phyloP scores from a whole-genome alignment of 2,797 vertebrate genomes.

The Cheirogaleus major region DNA sequence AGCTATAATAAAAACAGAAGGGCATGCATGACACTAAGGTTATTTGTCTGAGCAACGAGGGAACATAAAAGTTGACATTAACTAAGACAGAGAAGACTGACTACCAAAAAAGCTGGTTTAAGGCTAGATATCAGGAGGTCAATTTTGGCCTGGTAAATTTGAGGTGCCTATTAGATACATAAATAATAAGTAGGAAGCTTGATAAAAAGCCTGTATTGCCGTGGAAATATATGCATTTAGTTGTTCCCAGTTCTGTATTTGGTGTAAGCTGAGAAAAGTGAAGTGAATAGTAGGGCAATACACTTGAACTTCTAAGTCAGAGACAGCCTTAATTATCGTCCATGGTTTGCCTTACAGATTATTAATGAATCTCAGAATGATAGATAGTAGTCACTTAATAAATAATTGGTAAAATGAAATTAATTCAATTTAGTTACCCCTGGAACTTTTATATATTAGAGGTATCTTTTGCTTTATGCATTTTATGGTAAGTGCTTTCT shows the following conservation, averaged over 20 bases:
- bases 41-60: background rate
- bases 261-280: background rate
- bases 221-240: background rate
- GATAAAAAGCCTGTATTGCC: background rate
- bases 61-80: background rate
- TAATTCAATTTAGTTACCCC: background rate
- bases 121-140: background rate
- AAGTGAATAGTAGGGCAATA: background rate
- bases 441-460: background rate
- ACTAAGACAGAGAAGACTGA: background rate
- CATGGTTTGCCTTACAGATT: background rate
- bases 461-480: background rate
- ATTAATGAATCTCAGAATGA: background rate
- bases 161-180: background rate
- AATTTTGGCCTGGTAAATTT: background rate
- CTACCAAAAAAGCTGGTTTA: background rate
- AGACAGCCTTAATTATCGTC: background rate
- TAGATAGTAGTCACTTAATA: background rate
- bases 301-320: background rate
- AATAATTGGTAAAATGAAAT: background rate
- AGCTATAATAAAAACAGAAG: background rate
- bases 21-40: background rate
- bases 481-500: background rate
- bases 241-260: background rate
- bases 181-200: background rate